A percentile compares a stretch with the other conserved stretches of the same genome.
Conservation (phyloP, 2,797 vertebrate species). For the Mallotus villosus region DNA sequence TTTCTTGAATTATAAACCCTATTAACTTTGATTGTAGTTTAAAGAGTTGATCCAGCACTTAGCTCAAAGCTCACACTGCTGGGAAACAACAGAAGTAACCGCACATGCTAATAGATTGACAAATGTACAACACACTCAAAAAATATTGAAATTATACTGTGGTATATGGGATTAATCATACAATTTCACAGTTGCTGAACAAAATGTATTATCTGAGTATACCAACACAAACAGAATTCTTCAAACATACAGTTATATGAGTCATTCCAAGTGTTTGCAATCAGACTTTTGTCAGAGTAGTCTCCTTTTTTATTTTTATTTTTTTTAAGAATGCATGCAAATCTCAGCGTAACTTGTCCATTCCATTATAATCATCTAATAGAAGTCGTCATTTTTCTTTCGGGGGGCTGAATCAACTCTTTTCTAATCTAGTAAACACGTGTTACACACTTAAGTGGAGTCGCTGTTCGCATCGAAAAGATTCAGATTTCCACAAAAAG, state of each 20-base stretch:
- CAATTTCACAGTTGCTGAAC: constrained; percentile 22
- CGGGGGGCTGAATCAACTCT: not conserved
- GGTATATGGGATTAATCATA: constrained; percentile 12
- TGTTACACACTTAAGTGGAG: not conserved
- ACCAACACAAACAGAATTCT: constrained; percentile 22
- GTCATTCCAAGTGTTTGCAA: constrained; percentile 33
- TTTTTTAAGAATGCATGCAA: constrained; percentile 19
- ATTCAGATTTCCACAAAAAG: not conserved
- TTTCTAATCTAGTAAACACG: constrained; percentile 12
- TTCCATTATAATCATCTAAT: constrained; percentile 12
- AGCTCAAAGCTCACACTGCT: constrained; percentile 25
- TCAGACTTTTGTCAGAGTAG: constrained; percentile 22
- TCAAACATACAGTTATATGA: constrained; percentile 27
- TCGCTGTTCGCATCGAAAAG: constrained; percentile 20
- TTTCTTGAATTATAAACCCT: constrained; percentile 52
- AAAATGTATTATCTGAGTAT: constrained; percentile 17
- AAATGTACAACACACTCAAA: constrained; percentile 21
- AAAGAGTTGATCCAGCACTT: constrained; percentile 42
- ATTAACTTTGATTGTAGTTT: constrained; percentile 36
- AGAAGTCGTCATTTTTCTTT: constrained; percentile 6
- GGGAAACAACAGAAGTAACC: constrained; percentile 30
- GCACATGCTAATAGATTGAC: constrained; percentile 44
- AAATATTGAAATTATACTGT: not conserved
- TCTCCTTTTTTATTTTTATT: constrained; percentile 12
- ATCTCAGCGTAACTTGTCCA: constrained; percentile 11